Evolutionary conservation across 2,797 vertebrate species (phyloP), one percentile per base, ranked within the genome.

Genomic region (Bovichtus diacanthus): DNA sequence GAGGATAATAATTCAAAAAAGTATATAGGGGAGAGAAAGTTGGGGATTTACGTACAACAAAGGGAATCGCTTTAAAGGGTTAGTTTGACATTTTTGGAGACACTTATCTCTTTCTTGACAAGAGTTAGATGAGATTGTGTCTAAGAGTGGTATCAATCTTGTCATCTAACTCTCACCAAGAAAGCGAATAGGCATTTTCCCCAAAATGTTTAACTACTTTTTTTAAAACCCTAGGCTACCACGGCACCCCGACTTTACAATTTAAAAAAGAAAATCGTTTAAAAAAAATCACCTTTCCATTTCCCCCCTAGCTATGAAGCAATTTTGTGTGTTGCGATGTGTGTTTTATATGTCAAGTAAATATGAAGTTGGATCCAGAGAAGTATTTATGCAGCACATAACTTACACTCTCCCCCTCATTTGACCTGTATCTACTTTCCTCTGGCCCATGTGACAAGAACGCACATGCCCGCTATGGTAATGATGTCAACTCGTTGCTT

Each of bases 401-500:
- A 49, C 69, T 68, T 60, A 61, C 44, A 51, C 78, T 78, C 78
- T 81, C 90, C 62, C 74, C 70, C 50, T 68, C 44, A 55, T 90
- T 76, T 88, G 84, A 91, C 90, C 87, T 84, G 61, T 46, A 76
- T 82, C 75, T 73, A 69, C 82, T 86, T 81, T 90, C 76, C 63
- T 85, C 77, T 34, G 63, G 70, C 64, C 78, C 72, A 50, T 81
- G 78, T 77, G 81, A 75, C 63, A 85, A 73, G 93, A 76, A 76
- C 11, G 25, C 76, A 88, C 91, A 93, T 60, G 92, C 61, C 55
- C 0, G 75, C 70, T 69, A 44, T 69, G 82, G 84, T 84, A 86
- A 91, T 89, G 90, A 93, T 91, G 93, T 92, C 87, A 92, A 54
- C 85, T 64, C 25, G 23, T 76, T 73, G 82, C 82, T 87, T 92